Evolutionary conservation across 2,113 vertebrate species (phyloP).

Genomic region (Perca flavescens): DNA sequence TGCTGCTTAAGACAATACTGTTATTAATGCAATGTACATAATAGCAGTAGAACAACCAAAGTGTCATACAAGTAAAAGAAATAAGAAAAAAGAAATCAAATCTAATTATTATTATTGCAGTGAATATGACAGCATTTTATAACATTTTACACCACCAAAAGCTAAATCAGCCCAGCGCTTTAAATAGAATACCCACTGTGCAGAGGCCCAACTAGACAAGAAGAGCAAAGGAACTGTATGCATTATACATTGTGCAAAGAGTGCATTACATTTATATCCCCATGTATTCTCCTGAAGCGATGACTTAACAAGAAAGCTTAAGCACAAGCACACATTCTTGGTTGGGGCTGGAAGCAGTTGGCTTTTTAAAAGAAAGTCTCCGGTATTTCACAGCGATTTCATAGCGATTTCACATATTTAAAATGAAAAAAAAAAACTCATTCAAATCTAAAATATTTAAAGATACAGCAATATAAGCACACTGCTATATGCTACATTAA

Average conservation of each 20-base stretch:
- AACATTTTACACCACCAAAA: conserved; percentile 30
- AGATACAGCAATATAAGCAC: neutral
- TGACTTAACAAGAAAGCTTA: conserved; percentile 60
- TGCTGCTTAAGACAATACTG: neutral
- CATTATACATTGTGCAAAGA: conserved; percentile 71
- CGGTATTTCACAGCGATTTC: conserved; percentile 2
- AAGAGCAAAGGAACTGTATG: conserved; percentile 50
- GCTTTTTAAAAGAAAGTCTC: neutral
- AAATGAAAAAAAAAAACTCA: conserved; percentile 1
- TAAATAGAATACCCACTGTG: conserved; percentile 54
- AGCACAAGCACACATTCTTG: conserved; percentile 4
- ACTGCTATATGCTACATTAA: neutral
- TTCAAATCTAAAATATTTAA: neutral
- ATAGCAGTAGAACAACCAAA: neutral
- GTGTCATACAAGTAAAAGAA: neutral
- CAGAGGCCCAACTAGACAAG: conserved; percentile 39
- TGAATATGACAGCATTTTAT: conserved; percentile 17
- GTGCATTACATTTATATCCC: conserved; percentile 65
- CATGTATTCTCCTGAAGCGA: conserved; percentile 50
- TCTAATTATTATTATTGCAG: neutral
- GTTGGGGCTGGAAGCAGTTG: neutral
- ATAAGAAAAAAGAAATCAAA: neutral
- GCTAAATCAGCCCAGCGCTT: conserved; percentile 35
- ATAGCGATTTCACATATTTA: neutral
- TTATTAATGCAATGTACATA: neutral